Evolutionary conservation across 2,113 vertebrate species (phyloP), one percentile per base, ranked within the genome.

Genomic region (Suncus etruscus): DNA sequence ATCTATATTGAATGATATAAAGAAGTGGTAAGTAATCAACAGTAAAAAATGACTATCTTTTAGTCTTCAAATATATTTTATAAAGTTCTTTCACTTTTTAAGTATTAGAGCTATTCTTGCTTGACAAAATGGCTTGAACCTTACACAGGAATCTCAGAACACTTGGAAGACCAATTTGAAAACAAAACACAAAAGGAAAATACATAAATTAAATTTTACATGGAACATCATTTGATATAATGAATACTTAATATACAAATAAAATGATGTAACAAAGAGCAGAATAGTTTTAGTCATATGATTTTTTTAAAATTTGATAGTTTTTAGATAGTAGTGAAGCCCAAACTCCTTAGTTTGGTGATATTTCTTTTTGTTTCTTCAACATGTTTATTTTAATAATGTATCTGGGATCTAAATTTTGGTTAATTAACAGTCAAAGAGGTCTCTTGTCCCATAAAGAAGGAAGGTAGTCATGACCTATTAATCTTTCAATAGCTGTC

Each of bases 1-100:
- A 92, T 76, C 70, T 93, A 92, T 94, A 95, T 95, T 96, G 95
- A 96, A 94, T 91, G 0, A 90, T 8, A 75, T 20, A 90, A 92
- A 8, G 45, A 61, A 92, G 65, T 51, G 58, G 0, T 87, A 79
- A 10, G 87, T 84, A 95, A 86, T 45, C 27, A 90, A 47, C 27
- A 95, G 88, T 29, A 48, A 50, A 54, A 18, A 78, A 82, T 15
- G 70, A 27, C 84, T 91, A 63, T 73, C 24, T 63, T 96, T 94
- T 91, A 68, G 86, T 94, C 47, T 94, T 50, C 68, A 93, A 95
- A 94, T 91, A 8, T 27, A 86, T 80, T 77, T 91, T 95, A 24
- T 86, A 63, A 48, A 90, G n/a, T 92, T 90, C 68, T 89, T 22
- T 91, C 77, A 86, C 72, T 90, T 65, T 6, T 0, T 11, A 94